Evolutionary conservation across 1,140 invertebrate genomes (phyloP).

Genomic region (Dufourea novaeangliae): DNA sequence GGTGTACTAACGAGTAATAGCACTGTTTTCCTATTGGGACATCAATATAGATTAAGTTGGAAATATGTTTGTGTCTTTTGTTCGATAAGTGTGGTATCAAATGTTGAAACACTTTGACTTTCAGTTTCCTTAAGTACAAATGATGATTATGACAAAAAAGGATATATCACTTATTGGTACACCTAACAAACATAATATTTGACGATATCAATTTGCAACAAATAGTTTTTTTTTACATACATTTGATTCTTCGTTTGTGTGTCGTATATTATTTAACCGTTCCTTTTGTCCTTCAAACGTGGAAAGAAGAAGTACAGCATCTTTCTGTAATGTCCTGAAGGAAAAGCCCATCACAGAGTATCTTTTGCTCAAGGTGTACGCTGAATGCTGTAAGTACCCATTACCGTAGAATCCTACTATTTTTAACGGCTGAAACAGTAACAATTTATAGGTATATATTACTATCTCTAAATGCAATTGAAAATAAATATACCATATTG

Average conservation of each 20-base stretch:
- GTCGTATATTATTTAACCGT: constrained; percentile 60
- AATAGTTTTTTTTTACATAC: constrained; percentile 55
- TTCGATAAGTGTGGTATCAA: no score
- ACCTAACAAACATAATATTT: no score
- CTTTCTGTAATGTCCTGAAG: constrained; percentile 87
- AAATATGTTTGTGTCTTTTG: no score
- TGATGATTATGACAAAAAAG: no score
- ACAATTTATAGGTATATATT: not conserved
- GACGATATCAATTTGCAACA: no score
- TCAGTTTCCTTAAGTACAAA: no score
- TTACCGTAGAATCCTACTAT: constrained; percentile 89
- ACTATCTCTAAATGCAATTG: not conserved
- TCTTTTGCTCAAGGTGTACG: constrained; percentile 85
- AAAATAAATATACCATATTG: not conserved
- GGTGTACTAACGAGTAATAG: no score
- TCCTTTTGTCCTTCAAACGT: constrained; percentile 84
- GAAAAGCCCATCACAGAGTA: constrained; percentile 87
- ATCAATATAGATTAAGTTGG: no score
- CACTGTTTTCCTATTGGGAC: no score
- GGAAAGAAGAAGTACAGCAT: constrained; percentile 89
- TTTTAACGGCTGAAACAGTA: constrained; percentile 80
- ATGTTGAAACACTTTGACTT: no score
- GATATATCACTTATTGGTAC: no score
- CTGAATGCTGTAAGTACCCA: constrained; percentile 89
- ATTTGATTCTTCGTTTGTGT: constrained; percentile 63